phyloP scores from a whole-genome alignment of 2,113 vertebrate genomes.

The Protomyctophum bolini region DNA sequence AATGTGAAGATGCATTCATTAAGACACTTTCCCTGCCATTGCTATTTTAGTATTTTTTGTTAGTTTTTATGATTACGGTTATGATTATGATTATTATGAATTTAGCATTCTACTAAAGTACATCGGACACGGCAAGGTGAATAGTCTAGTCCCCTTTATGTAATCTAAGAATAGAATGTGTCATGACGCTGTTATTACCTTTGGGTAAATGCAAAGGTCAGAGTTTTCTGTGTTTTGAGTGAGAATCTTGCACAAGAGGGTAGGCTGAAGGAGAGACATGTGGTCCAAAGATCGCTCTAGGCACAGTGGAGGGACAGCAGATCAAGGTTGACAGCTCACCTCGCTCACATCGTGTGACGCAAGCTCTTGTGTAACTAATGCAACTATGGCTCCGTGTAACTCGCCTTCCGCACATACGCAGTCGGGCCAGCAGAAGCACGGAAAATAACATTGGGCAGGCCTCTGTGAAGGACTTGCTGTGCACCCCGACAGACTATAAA shows the following conservation, averaged over 20 bases:
- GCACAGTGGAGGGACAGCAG: slow-evolving; percentile 34
- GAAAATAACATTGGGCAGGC: slow-evolving; percentile 31
- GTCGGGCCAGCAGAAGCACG: slow-evolving; percentile 18
- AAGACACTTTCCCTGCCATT: background rate
- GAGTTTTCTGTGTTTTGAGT: slow-evolving; percentile 19
- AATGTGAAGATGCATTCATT: slow-evolving; percentile 1
- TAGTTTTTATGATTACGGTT: background rate
- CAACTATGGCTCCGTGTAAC: background rate
- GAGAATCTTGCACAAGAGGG: slow-evolving; percentile 5
- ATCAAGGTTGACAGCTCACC: slow-evolving; percentile 54
- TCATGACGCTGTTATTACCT: background rate
- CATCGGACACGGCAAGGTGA: background rate
- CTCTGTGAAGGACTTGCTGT: background rate
- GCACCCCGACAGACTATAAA: background rate
- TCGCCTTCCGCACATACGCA: slow-evolving; percentile 45
- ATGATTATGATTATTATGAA: no score
- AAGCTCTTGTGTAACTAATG: slow-evolving; percentile 15
- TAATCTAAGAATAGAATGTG: background rate
- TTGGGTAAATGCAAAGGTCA: slow-evolving; percentile 42
- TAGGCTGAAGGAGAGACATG: slow-evolving; percentile 27
- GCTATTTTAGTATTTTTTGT: slow-evolving; percentile 5
- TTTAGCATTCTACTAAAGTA: background rate
- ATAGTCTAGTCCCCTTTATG: background rate
- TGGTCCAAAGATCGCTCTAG: slow-evolving; percentile 37
- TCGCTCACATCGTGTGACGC: slow-evolving; percentile 48